These are phyloP conservation scores for Sinosuthora webbiana DNA, from an alignment of 2,113 vertebrate genomes.

Conservation along the genomic window DNA sequence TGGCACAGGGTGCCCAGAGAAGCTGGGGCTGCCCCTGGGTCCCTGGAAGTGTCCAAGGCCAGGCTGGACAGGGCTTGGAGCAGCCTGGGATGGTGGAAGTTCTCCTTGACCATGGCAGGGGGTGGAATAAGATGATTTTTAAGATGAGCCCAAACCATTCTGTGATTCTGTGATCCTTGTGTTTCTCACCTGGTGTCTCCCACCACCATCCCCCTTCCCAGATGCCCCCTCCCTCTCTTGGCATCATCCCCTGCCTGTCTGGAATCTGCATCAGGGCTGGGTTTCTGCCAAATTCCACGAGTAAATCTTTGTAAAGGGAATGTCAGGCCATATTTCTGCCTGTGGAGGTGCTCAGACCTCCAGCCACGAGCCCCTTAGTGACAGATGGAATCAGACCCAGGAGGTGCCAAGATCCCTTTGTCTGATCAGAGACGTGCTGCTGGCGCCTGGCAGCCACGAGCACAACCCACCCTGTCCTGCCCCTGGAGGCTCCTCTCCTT, in stretches of 20 bases:
- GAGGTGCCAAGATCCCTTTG: not conserved
- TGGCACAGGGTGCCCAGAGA: not conserved
- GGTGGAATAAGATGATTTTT: not conserved
- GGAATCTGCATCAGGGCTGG: not conserved
- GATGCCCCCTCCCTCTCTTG: accelerated
- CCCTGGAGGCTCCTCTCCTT: not conserved
- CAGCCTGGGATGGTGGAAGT: not conserved
- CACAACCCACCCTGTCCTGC: not conserved
- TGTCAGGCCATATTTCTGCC: not conserved
- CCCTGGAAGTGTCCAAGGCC: not conserved
- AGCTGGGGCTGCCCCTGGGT: not conserved
- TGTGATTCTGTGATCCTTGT: not conserved
- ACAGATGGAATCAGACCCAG: not conserved
- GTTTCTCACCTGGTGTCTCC: not conserved
- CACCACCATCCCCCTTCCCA: accelerated
- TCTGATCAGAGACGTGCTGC: not conserved
- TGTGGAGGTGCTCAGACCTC: not conserved
- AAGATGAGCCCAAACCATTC: not conserved
- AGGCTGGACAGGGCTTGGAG: not conserved
- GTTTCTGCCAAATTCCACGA: not conserved
- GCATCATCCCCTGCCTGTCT: not conserved
- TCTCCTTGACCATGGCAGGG: not conserved
- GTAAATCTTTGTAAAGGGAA: not conserved
- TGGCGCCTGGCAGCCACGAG: not conserved
- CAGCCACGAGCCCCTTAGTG: not conserved